Evolutionary conservation across 2,888 invertebrate genomes (phyloP).

Genomic region (Dasysyrphus albostriatus): DNA sequence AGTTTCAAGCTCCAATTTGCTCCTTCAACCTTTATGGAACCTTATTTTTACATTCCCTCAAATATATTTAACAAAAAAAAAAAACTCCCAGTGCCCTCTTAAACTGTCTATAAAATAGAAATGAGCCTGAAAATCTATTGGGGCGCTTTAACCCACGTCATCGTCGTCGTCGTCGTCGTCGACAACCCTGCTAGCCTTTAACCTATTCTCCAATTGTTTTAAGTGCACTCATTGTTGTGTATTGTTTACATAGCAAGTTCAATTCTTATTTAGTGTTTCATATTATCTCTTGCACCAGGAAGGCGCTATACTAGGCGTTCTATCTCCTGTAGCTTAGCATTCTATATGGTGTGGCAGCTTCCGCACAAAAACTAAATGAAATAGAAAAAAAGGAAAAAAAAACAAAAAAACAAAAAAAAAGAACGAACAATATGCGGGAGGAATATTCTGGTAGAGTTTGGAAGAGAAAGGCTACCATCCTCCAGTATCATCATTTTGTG

Average conservation of each 20-base stretch:
- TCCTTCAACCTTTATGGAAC: no score
- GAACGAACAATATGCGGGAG: slow-evolving; percentile 23
- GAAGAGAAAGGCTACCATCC: slow-evolving; percentile 47
- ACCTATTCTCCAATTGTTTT: slow-evolving; percentile 72
- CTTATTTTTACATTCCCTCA: neutral
- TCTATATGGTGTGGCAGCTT: slow-evolving; percentile 51
- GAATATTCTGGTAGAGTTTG: slow-evolving; percentile 44
- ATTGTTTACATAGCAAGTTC: slow-evolving; percentile 72
- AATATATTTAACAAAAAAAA: neutral
- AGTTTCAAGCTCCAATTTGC: neutral
- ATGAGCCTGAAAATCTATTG: slow-evolving; percentile 18
- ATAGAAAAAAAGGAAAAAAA: slow-evolving; percentile 23
- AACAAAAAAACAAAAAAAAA: slow-evolving; percentile 3
- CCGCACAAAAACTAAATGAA: slow-evolving; percentile 54
- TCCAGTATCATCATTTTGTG: slow-evolving; percentile 54
- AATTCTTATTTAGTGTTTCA: slow-evolving; percentile 71
- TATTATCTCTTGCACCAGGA: slow-evolving; percentile 56
- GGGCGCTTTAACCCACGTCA: slow-evolving; percentile 31
- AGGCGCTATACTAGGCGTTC: slow-evolving; percentile 52
- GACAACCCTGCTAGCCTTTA: slow-evolving; percentile 51
- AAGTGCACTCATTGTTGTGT: slow-evolving; percentile 73
- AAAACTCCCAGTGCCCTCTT: neutral
- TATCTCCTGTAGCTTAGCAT: slow-evolving; percentile 51
- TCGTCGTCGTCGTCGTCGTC: neutral
- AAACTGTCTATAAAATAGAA: neutral